Evolutionary conservation across 2,888 invertebrate species (phyloP).

Genomic region (Torymus tubicola): DNA sequence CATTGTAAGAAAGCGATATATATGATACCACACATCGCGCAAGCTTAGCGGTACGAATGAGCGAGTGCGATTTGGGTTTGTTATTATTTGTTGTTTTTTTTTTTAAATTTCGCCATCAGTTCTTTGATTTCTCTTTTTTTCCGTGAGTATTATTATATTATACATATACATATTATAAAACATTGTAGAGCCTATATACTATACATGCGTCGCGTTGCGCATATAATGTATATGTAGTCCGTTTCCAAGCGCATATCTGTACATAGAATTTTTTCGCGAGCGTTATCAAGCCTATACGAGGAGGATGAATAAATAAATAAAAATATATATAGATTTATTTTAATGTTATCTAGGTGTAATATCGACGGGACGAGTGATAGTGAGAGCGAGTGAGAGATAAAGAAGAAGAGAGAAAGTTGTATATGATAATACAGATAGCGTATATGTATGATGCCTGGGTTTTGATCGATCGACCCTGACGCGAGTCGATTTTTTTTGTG

Average conservation of each 20-base stretch:
- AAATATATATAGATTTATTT: slow-evolving; percentile 73
- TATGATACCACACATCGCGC: background rate
- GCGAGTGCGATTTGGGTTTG: background rate
- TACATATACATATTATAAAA: slow-evolving; percentile 23
- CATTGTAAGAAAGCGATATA: slow-evolving; percentile 50
- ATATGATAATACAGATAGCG: background rate
- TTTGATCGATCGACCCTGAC: slow-evolving; percentile 16
- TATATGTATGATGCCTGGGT: background rate
- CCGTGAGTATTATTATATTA: slow-evolving; percentile 47
- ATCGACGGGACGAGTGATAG: slow-evolving; percentile 53
- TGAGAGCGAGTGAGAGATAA: too few relatives aligned
- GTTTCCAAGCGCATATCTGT: slow-evolving; percentile 35
- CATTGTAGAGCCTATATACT: too few relatives aligned
- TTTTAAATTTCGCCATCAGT: background rate
- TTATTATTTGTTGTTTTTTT: slow-evolving; percentile 6
- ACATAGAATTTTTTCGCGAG: slow-evolving; percentile 38
- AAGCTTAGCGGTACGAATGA: slow-evolving; percentile 18
- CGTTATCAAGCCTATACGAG: slow-evolving; percentile 23
- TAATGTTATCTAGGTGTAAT: slow-evolving; percentile 76
- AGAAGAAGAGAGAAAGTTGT: too few relatives aligned
- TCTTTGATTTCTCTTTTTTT: slow-evolving; percentile 26
- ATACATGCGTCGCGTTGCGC: too few relatives aligned
- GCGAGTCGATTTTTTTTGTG: slow-evolving; percentile 20
- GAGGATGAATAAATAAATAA: slow-evolving; percentile 18
- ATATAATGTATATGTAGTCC: background rate